A percentile compares a stretch with the other conserved stretches of the same genome.
phyloP scores from a whole-genome alignment of 2,113 vertebrate species.

The Chlorodrepanis virens region DNA sequence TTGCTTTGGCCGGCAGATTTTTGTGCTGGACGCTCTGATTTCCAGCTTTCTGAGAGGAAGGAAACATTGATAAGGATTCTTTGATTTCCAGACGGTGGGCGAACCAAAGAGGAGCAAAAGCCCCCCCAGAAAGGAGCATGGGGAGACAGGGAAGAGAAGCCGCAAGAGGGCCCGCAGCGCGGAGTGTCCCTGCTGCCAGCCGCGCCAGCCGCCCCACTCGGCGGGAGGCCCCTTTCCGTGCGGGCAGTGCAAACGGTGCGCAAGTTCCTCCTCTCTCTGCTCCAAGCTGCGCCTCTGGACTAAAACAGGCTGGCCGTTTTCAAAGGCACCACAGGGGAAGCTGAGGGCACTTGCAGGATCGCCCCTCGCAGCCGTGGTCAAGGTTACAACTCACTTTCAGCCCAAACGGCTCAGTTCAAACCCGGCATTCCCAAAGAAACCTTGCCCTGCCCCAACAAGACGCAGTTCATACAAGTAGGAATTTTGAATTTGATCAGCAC shows the following conservation, averaged over 20 bases:
- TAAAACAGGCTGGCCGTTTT: not conserved
- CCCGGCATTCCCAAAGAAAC: not conserved
- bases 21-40: not conserved
- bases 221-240: not conserved
- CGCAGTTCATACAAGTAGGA: too few species aligned
- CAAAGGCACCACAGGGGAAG: not conserved
- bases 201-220: rapidly evolving
- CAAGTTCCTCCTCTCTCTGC: not conserved
- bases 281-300: not conserved
- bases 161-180: not conserved
- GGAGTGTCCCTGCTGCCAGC: not conserved
- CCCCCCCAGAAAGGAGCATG: not conserved
- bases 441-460: rapidly evolving
- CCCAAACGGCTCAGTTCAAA: rapidly evolving
- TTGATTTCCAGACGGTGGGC: not conserved
- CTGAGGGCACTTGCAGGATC: not conserved
- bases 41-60: not conserved
- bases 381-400: rapidly evolving
- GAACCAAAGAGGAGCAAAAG: not conserved
- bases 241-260: not conserved
- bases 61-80: not conserved
- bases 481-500: too few species aligned
- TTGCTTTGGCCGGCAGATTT: not conserved
- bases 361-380: rapidly evolving
- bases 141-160: not conserved